A percentile compares a stretch with the other conserved stretches of the same genome.
Evolutionary conservation across 1,140 invertebrate species (phyloP).

Genomic region (Drosophila nikananu): DNA sequence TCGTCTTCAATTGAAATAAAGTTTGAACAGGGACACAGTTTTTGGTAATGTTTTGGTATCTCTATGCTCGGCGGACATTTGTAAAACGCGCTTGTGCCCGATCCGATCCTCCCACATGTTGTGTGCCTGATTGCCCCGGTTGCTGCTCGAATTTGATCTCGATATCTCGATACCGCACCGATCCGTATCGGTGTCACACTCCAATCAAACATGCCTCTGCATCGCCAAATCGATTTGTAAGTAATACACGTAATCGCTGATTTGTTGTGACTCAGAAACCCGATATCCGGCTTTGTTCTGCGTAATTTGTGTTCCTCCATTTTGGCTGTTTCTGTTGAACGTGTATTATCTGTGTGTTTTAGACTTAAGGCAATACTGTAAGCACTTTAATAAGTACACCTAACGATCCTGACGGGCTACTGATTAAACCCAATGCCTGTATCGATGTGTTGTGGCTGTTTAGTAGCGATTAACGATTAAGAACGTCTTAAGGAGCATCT

Average conservation of each 20-base stretch:
- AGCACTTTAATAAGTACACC: slow-evolving; percentile 3
- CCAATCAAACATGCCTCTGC: slow-evolving; percentile 54
- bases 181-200: slow-evolving; percentile 15
- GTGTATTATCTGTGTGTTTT: slow-evolving; percentile 50
- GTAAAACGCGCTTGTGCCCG: slow-evolving; percentile 77
- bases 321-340: slow-evolving; percentile 6
- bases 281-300: slow-evolving; percentile 45
- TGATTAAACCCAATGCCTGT: slow-evolving; percentile 29
- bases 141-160: slow-evolving; percentile 50
- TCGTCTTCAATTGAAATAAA: slow-evolving; percentile 83
- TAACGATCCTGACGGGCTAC: slow-evolving; percentile 39
- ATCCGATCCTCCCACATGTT: slow-evolving; percentile 53
- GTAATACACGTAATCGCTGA: slow-evolving; percentile 63
- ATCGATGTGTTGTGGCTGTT: slow-evolving; percentile 48
- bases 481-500: slow-evolving; percentile 15
- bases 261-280: slow-evolving; percentile 20
- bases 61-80: slow-evolving; percentile 75
- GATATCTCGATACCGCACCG: slow-evolving; percentile 43
- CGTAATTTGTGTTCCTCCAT: slow-evolving; percentile 40
- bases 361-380: slow-evolving; percentile 36
- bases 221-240: slow-evolving; percentile 71
- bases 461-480: slow-evolving; percentile 18
- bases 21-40: slow-evolving; percentile 59
- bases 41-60: slow-evolving; percentile 67
- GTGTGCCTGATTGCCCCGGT: slow-evolving; percentile 66